Base-by-base conservation (phyloP, 2,888 invertebrate species). In the Lathronympha strigana region DNA sequence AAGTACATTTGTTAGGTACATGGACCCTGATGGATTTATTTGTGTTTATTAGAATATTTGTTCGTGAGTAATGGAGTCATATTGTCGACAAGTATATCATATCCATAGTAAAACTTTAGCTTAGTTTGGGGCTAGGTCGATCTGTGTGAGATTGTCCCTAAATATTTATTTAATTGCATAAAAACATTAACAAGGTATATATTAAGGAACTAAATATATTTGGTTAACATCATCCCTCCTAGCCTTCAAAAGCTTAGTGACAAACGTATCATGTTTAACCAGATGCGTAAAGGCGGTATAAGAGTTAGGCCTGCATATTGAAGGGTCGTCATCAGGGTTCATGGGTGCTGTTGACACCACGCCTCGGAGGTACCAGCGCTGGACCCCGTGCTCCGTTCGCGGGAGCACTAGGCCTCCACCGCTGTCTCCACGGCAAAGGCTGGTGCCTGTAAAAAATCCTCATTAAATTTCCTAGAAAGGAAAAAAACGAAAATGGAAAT, bases 341-440 rank as follows among this genome's bases (percentile, higher is more conserved):
- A 4, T 0, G 2, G 47, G 58, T 1, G 33, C 15, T 4, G 33
- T 23, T 31, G 58, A 58, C 21, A 21, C 58, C 6, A 58, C 21
- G 1, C 58, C 58, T 1, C 58, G 58, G 33, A 58, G 58, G 21
- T 47, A 58, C n/a, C 31, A 47, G 15, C 58, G 45, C 11, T 15
- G n/a, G 21, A n/a, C 19, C 21, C 45, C 45, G 28, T 4, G 19
- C 4, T 58, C 45, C 0, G 15, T n/a, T 4, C 4, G 19, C 0
- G 58, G 15, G 15, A 58, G 47, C 5, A 28, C 19, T 8, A 58
- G 45, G 5, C 57, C 57, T 2, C 45, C 57, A 1, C 57, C 57
- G 21, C 57, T 58, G 33, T 58, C 57, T 4, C 58, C 58, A 0
- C 4, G 9, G 33, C 58, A 58, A 1, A 58, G 4, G n/a, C n/a